Conservation (phyloP, 2,888 invertebrate genomes). For the Lepidochitona cinerea region DNA sequence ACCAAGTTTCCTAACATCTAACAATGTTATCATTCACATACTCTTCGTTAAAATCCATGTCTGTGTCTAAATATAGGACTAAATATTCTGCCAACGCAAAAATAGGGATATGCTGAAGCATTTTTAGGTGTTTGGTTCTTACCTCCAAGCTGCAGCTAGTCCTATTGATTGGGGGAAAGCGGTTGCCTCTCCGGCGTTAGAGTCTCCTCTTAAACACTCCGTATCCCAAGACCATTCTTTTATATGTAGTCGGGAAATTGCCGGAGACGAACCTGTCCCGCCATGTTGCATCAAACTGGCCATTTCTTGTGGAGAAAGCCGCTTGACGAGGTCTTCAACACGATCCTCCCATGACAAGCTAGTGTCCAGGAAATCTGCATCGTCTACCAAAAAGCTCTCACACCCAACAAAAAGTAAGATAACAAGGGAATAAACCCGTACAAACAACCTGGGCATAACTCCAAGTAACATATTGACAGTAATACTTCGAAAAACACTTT, state of each 20-base stretch:
- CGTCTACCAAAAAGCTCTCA: not conserved
- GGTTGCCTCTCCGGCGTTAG: conserved; percentile 58
- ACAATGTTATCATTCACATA: too few species aligned
- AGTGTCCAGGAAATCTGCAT: conserved; percentile 48
- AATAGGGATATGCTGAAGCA: too few species aligned
- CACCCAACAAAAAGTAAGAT: too few species aligned
- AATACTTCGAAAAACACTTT: too few species aligned
- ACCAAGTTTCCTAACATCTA: too few species aligned
- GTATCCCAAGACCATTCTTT: conserved; percentile 61
- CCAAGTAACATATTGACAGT: too few species aligned
- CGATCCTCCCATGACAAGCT: conserved; percentile 57
- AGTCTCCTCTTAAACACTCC: conserved; percentile 65
- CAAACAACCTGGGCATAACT: too few species aligned
- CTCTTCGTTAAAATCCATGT: too few species aligned
- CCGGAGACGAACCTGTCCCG: conserved; percentile 53
- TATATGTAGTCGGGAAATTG: conserved; percentile 55
- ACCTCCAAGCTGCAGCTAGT: conserved; percentile 66
- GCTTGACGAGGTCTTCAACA: conserved; percentile 58
- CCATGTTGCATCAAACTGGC: conserved; percentile 51
- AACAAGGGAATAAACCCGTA: too few species aligned
- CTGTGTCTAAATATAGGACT: too few species aligned
- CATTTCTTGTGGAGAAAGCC: conserved; percentile 58
- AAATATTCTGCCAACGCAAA: too few species aligned
- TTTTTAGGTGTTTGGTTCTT: too few species aligned
- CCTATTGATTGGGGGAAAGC: conserved; percentile 66